Conservation (phyloP, 2,888 invertebrate genomes). For the Liopterus haemorrhoidalis region DNA sequence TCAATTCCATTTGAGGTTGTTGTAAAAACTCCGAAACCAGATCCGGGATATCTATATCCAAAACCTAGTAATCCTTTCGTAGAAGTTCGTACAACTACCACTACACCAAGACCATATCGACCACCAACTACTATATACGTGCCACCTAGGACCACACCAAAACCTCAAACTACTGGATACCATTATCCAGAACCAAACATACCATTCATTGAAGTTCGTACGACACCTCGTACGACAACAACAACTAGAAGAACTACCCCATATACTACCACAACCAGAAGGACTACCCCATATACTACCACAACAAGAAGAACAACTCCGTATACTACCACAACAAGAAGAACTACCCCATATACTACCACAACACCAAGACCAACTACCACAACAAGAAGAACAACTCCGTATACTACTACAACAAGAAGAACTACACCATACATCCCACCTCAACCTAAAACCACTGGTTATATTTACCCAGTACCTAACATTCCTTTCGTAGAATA, state of each 20-base stretch:
- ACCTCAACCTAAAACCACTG: conserved; percentile 4
- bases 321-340: background rate
- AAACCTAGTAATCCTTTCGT: conserved; percentile 9
- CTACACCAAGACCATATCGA: background rate
- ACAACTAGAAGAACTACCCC: conserved; percentile 13
- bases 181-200: background rate
- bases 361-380: background rate
- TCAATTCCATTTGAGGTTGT: conserved; percentile 16
- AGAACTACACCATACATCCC: too few relatives aligned
- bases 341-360: background rate
- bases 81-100: conserved; percentile 8
- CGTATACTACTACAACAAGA: conserved; percentile 1
- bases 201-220: too few relatives aligned
- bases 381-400: background rate
- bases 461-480: conserved; percentile 1
- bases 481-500: background rate
- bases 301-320: conserved; percentile 15
- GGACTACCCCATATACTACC: background rate
- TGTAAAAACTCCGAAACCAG: background rate
- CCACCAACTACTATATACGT: background rate
- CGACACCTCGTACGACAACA: background rate
- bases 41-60: conserved; percentile 14
- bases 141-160: background rate
- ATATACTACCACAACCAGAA: background rate
- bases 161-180: background rate